Percentiles rank a stretch among this genome's conserved stretches.
These are phyloP conservation scores for Rhabdophis nuchalis DNA, from an alignment of 2,797 vertebrate genomes.

Conservation along the genomic window DNA sequence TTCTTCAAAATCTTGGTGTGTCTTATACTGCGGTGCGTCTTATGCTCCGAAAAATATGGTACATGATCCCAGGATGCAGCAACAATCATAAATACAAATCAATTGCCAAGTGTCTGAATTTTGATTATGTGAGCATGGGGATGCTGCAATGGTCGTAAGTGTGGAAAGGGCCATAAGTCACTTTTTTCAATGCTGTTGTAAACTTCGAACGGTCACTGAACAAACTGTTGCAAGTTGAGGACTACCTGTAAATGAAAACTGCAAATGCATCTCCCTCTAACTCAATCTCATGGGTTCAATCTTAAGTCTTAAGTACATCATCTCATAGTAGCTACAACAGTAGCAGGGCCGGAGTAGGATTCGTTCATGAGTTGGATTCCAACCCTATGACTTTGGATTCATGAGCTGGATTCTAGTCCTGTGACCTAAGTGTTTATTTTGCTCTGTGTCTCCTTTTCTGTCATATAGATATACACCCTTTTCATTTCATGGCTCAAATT, in stretches of 20 bases:
- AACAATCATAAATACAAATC: not conserved
- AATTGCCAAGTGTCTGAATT: not conserved
- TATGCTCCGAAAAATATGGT: too few species aligned
- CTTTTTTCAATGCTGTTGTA: not conserved
- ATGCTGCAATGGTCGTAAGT: not conserved
- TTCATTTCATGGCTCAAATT: slow-evolving; percentile 34
- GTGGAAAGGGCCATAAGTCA: not conserved
- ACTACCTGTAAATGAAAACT: not conserved
- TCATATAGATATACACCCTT: not conserved
- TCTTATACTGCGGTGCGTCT: too few species aligned
- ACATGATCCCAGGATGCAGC: not conserved
- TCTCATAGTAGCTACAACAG: not conserved
- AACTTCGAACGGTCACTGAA: not conserved
- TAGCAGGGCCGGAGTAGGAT: not conserved
- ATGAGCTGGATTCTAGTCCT: not conserved
- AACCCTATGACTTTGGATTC: not conserved
- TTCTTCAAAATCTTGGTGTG: too few species aligned
- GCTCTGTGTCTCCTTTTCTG: not conserved
- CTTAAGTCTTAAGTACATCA: not conserved
- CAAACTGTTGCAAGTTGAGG: not conserved
- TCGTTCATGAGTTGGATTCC: not conserved
- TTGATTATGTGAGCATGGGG: not conserved
- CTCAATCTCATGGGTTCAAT: not conserved
- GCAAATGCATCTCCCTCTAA: not conserved
- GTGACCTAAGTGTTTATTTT: slow-evolving; percentile 29